phyloP scores from a whole-genome alignment of 2,888 invertebrate genomes.

The Linyphia triangularis region DNA sequence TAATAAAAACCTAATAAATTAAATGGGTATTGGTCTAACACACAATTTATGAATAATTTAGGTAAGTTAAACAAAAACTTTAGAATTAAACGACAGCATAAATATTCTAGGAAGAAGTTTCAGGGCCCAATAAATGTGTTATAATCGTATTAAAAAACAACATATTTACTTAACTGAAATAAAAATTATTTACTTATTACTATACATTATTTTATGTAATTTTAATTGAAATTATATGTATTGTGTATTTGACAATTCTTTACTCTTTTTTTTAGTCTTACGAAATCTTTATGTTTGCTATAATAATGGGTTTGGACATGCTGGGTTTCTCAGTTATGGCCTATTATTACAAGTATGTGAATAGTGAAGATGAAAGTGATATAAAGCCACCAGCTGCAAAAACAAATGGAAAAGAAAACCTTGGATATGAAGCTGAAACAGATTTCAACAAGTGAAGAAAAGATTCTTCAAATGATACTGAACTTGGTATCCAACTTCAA shows the following conservation, averaged over 20 bases:
- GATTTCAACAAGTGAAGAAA: slow-evolving; percentile 60
- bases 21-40: no score
- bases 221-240: background rate
- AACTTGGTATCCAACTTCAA: background rate
- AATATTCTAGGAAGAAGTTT: no score
- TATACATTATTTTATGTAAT: background rate
- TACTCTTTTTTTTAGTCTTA: slow-evolving; percentile 82
- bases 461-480: background rate
- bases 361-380: background rate
- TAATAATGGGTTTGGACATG: slow-evolving; percentile 91
- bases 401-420: slow-evolving; percentile 37
- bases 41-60: no score
- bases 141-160: no score
- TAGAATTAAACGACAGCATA: background rate
- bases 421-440: slow-evolving; percentile 59
- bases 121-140: no score
- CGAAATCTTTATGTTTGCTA: slow-evolving; percentile 93
- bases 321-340: slow-evolving; percentile 89
- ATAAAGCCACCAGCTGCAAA: background rate
- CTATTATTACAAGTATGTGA: slow-evolving; percentile 83
- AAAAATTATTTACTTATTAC: background rate
- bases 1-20: background rate
- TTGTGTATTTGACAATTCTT: background rate
- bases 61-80: background rate
- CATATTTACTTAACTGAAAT: no score